Conservation (phyloP, 2,113 vertebrate genomes). For the Cynopterus brachyotis region DNA sequence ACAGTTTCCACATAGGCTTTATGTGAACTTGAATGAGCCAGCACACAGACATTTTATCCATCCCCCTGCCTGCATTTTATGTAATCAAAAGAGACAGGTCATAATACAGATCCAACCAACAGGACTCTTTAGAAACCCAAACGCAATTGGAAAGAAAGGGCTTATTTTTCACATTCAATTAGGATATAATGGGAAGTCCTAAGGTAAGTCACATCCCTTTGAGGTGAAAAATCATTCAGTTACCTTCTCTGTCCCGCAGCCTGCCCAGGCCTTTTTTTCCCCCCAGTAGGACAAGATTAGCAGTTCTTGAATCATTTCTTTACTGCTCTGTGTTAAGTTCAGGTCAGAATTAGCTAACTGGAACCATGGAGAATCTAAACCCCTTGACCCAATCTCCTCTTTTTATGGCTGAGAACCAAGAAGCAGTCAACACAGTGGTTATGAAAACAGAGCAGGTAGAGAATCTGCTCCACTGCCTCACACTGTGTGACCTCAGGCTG, state of each 20-base stretch:
- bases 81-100: background rate
- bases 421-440: background rate
- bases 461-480: background rate
- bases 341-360: background rate
- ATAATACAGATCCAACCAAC: background rate
- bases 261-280: background rate
- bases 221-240: background rate
- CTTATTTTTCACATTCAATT: background rate
- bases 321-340: background rate
- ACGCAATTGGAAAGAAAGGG: background rate
- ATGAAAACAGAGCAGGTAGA: background rate
- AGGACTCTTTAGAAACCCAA: background rate
- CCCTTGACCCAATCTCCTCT: background rate
- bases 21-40: background rate
- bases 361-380: background rate
- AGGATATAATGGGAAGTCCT: background rate
- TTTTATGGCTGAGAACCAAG: background rate
- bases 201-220: background rate
- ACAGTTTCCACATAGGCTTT: background rate
- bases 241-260: background rate
- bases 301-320: conserved; percentile 1
- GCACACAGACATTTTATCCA: background rate
- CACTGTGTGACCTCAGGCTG: background rate
- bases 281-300: background rate
- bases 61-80: background rate